These are phyloP conservation scores for Thryonomys swinderianus DNA, from an alignment of 2,113 vertebrate species.

Conservation along the genomic window DNA sequence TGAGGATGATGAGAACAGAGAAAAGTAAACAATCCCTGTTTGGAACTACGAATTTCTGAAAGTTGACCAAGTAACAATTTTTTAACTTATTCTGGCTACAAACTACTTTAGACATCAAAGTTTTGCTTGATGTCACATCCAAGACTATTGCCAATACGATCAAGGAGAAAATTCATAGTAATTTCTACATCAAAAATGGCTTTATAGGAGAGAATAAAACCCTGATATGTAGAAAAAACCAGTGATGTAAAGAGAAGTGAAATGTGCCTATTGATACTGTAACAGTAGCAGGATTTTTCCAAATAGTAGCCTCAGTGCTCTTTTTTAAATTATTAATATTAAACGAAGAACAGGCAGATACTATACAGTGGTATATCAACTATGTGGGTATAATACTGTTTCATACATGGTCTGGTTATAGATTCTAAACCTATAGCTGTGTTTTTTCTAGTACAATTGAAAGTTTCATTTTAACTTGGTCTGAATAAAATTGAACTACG, in stretches of 20 bases:
- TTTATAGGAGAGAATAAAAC: not conserved
- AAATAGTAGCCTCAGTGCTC: not conserved
- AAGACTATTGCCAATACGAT: not conserved
- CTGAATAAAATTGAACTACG: constrained; percentile 12
- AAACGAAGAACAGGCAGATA: not conserved
- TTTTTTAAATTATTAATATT: not conserved
- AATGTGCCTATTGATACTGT: not conserved
- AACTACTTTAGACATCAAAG: not conserved
- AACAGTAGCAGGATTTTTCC: not conserved
- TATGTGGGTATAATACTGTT: not conserved
- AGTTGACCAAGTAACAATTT: not conserved
- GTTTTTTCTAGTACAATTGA: not conserved
- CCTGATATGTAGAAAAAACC: not conserved
- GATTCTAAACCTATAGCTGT: not conserved
- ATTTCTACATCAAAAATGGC: not conserved
- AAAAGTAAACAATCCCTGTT: not conserved
- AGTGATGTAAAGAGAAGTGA: not conserved
- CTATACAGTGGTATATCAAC: not conserved
- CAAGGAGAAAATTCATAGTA: not conserved
- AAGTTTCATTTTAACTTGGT: not conserved
- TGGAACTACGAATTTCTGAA: not conserved
- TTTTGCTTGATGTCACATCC: not conserved
- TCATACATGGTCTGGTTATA: not conserved
- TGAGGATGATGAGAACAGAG: not conserved
- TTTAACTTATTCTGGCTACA: not conserved